Conservation (phyloP, 2,888 invertebrate genomes). For the Oeneis ivallda region DNA sequence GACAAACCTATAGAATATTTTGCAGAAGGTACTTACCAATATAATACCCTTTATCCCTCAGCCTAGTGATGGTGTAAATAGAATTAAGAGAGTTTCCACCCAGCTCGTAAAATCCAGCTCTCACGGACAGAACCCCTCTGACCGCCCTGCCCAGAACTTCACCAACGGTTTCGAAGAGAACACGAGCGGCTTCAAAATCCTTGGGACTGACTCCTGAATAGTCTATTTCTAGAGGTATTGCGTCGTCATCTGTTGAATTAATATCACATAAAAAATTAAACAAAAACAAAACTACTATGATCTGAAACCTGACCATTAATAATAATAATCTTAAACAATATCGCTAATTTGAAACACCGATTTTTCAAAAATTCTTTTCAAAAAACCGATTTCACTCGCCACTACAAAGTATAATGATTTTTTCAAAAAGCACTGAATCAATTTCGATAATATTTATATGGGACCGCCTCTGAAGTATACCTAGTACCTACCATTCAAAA, state of each 20-base stretch:
- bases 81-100: conserved; percentile 95
- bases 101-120: conserved; percentile 90
- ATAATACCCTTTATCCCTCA: conserved; percentile 88
- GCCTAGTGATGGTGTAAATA: conserved; percentile 88
- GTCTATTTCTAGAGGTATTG: conserved; percentile 84
- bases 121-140: conserved; percentile 82
- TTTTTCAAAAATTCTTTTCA: no score
- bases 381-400: no score
- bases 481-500: no score
- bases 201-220: conserved; percentile 83
- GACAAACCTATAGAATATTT: no score
- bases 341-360: no score
- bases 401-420: no score
- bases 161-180: conserved; percentile 88
- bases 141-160: conserved; percentile 85
- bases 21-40: conserved; percentile 78
- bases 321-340: no score
- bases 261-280: neutral
- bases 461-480: no score
- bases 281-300: neutral
- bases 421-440: no score
- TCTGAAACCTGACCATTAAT: no score
- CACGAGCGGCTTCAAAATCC: conserved; percentile 83
- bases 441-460: no score
- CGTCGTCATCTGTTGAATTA: conserved; percentile 70